Evolutionary conservation across 2,888 invertebrate species (phyloP), one percentile per base, ranked within the genome.

Genomic region (Papilio gigon): DNA sequence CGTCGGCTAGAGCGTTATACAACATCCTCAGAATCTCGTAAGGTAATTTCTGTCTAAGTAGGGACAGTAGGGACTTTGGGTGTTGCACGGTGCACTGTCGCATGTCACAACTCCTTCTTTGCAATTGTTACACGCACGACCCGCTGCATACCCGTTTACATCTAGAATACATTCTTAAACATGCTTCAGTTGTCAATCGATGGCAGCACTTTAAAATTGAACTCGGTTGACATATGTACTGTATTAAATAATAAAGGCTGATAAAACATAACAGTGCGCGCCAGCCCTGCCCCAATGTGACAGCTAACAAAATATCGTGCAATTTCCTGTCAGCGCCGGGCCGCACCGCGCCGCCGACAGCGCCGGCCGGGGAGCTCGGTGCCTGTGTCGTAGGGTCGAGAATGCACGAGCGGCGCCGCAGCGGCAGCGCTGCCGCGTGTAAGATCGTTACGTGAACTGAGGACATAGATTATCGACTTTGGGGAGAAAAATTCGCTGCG

Each of bases 381-480:
- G 11, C 2, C 27, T 5, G 8, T 25, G 11, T 6, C 0, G 12
- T 66, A 60, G 22, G 60, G 59, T 50, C 27, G 11, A 66, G 11
- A 60, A 59, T 17, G 2, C 5, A 0, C 1, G 0, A 25, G n/a
- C 35, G 1, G n/a, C n/a, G 33, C 20, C 14, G 66, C 11, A 44
- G 0, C 8, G 20, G 2, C n/a, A 56, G 37, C 25, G 50, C 50
- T 56, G 62, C 47, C 47, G 3, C 20, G n/a, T 22, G 25, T 67
- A 14, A 40, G 22, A 67, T 67, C 40, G 67, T 63, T 76, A 77
- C 44, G 82, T 81, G 78, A 80, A 53, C 53, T 67, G 61, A 61
- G 67, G 53, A 67, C 61, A 61, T 63, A 74, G 80, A 84, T 83
- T 82, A 73, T 70, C 50, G 65, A 70, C 65, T 66, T 69, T 70